Base-by-base conservation (phyloP, 2,113 vertebrate species). In the Coturnix japonica region DNA sequence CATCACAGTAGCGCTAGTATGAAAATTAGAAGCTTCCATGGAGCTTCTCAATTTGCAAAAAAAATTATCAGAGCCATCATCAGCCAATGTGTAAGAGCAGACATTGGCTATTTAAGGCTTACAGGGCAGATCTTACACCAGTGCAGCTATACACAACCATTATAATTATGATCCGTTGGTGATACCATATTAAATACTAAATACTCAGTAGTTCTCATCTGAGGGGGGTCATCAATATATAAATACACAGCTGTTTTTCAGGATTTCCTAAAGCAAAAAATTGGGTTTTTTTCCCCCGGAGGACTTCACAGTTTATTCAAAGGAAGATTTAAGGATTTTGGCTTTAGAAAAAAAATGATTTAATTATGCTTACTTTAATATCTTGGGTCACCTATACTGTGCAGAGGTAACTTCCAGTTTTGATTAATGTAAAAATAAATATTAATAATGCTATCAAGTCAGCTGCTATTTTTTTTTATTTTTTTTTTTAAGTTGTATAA, bases 1-100 rank as follows among this genome's bases (percentile, higher is more conserved):
- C 86, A 96, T 92, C 44, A 51, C 78, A 75, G 90, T 28, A 87
- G 65, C 64, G 88, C 81, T 85, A 56, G 93, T 87, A 83, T 59
- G 79, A 95, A 97, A 97, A 96, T 92, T 60, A 96, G 95, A 96
- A 92, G 69, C 87, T 92, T 89, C 93, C 71, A 88, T 22, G 71
- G 69, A 94, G 65, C 81, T 57, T 85, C 70, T 93, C 91, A 92
- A 57, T 82, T 85, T 65, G 79, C 87, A 87, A 89, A 73, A 60
- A 80, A 61, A 88, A 49, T 65, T 65, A 76, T 49, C 87, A 91
- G 56, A 91, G 70, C 46, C 89, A 57, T 54, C 66, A 61, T 20
- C 43, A 94, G 79, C 78, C 43, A 63, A 60, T 28, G 30, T 90
- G n/a, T 59, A 75, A 46, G 37, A 91, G 85, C 57, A 94, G 79